Evolutionary conservation across 2,797 vertebrate genomes (phyloP), one percentile per base, ranked within the genome.

Genomic region (Lateolabrax maculatus): DNA sequence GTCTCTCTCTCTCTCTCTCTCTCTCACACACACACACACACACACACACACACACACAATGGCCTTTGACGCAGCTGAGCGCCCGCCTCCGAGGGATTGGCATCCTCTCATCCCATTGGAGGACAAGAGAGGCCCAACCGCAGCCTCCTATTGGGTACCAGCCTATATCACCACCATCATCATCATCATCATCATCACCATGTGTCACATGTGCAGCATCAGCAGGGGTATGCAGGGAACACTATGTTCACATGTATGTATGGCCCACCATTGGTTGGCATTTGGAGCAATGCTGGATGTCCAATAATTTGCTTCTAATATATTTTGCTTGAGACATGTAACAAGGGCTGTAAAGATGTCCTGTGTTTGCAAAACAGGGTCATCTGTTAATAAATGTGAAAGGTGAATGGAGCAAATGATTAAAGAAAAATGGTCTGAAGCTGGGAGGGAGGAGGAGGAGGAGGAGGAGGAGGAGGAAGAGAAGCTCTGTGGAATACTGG

Each of bases 81-180:
- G 66, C 52, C 62, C 36, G n/a, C 83, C 78, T 79, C 44, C 9
- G 34, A 77, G 52, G 31, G 64, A 53, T 81, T 53, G 62, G 70
- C 63, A 46, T 82, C 56, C 79, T 71, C 34, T 48, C 13, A 25
- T 81, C 76, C 84, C 16, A 89, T 92, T 94, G 91, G 93, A 75
- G 44, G 39, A 75, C 34, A 18, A 51, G 29, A 36, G 63, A 88
- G 81, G 83, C 69, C 85, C 21, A 31, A 58, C 62, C 44, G n/a
- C 63, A 37, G 37, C 25, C 1, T 82, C 65, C 77, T 68, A 90
- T 90, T 93, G 90, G 87, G 29, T 58, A 19, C 34, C 60, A n/a
- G 77, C 21, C 63, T 65, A 63, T 69, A 66, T 74, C 65, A 52
- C 51, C 76, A 78, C 49, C 49, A 18, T n/a, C 71, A 51, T 9